These are phyloP conservation scores for Cremastinae sp. DNA, from an alignment of 2,888 invertebrate genomes.

Conservation along the genomic window DNA sequence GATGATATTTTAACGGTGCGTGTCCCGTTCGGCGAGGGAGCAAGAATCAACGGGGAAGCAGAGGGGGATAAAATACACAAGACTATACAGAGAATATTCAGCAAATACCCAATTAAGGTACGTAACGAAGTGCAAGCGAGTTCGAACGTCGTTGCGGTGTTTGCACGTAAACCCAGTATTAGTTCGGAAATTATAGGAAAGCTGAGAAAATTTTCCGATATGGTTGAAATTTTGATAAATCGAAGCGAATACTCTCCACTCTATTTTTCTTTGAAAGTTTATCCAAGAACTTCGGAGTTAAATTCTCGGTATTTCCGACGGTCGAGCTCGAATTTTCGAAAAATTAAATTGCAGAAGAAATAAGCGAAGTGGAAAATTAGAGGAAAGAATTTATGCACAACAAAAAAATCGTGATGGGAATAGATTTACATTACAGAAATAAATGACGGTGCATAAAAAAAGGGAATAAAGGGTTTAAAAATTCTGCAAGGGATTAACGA, in stretches of 20 bases:
- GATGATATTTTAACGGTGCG: conserved; percentile 17
- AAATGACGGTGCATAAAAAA: too few relatives aligned
- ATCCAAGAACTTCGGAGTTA: too few relatives aligned
- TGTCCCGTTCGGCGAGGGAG: conserved; percentile 6
- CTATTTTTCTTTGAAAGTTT: too few relatives aligned
- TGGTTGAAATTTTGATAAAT: neutral
- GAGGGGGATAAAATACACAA: neutral
- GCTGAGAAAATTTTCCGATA: neutral
- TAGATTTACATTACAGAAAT: too few relatives aligned
- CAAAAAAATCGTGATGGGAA: too few relatives aligned
- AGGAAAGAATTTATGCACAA: neutral
- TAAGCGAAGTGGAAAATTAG: neutral
- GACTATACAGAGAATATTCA: conserved; percentile 34
- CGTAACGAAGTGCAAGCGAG: conserved; percentile 49
- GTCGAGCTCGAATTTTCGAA: too few relatives aligned
- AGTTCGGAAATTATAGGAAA: conserved; percentile 2
- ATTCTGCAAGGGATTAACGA: neutral
- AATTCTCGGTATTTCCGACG: too few relatives aligned
- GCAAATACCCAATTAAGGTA: conserved; percentile 55
- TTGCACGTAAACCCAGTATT: conserved; percentile 23
- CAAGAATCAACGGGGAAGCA: conserved; percentile 16
- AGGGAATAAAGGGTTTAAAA: neutral
- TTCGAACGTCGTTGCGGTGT: conserved; percentile 10
- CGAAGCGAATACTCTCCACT: neutral
- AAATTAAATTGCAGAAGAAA: too few relatives aligned